These are phyloP conservation scores for Marcusenius ussheri DNA, from an alignment of 2,113 vertebrate species.

Conservation along the genomic window DNA sequence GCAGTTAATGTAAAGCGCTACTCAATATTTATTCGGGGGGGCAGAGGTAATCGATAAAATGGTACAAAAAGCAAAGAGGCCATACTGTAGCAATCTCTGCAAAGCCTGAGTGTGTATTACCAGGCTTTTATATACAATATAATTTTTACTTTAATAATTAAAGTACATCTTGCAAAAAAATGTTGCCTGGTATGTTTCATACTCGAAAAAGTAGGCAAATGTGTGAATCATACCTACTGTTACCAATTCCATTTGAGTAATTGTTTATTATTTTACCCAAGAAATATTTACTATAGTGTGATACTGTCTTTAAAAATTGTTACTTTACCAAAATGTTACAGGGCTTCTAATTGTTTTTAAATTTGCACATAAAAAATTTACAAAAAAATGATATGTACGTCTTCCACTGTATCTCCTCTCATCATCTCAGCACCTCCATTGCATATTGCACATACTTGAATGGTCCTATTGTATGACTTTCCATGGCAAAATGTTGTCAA, in stretches of 20 bases:
- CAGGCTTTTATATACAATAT: neutral
- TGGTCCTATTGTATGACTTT: neutral
- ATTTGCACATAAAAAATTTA: neutral
- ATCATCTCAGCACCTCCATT: neutral
- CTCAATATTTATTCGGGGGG: too few species aligned
- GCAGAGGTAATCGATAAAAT: too few species aligned
- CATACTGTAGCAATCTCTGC: too few species aligned
- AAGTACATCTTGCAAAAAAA: too few species aligned
- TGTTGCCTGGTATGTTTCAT: too few species aligned
- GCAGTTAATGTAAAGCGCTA: neutral
- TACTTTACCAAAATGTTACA: neutral
- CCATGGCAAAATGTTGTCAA: neutral
- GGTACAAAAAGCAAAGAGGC: too few species aligned
- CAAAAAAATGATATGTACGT: neutral
- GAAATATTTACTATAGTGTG: neutral
- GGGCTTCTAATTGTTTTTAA: neutral
- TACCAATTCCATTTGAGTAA: neutral
- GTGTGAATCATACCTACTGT: neutral
- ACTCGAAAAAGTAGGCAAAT: neutral
- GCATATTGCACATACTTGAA: neutral
- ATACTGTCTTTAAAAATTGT: neutral
- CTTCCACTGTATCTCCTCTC: neutral
- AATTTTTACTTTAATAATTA: neutral
- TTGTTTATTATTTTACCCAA: neutral
- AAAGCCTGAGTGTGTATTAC: neutral